These are phyloP conservation scores for Trissolcus basalis DNA, from an alignment of 1,140 invertebrate species.

Conservation along the genomic window DNA sequence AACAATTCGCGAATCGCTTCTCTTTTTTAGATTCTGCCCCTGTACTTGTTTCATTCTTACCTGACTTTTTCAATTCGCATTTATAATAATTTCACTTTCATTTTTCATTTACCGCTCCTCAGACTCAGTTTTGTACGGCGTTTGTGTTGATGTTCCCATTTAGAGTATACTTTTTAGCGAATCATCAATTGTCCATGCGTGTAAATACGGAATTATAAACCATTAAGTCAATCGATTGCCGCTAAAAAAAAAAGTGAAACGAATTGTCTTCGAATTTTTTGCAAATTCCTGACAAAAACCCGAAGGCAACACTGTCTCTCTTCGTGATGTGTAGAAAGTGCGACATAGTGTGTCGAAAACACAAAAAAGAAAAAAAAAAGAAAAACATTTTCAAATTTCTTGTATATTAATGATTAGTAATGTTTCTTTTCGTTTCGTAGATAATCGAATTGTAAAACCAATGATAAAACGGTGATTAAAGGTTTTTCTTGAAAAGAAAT, in stretches of 20 bases:
- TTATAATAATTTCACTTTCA: conserved; percentile 9
- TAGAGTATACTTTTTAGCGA: conserved; percentile 11
- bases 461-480: conserved; percentile 53
- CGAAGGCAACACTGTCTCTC: conserved; percentile 56
- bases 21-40: conserved; percentile 18
- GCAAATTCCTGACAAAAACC: not conserved
- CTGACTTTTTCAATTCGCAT: conserved; percentile 2
- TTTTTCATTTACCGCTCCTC: conserved; percentile 10
- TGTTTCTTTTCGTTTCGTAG: conserved; percentile 51
- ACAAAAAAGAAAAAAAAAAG: conserved; percentile 5
- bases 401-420: conserved; percentile 46
- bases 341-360: conserved; percentile 48
- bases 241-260: conserved; percentile 14
- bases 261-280: conserved; percentile 27
- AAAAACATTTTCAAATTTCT: conserved; percentile 42
- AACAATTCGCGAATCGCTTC: conserved; percentile 31
- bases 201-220: conserved; percentile 50
- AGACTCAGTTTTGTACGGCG: not conserved
- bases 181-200: conserved; percentile 26
- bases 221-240: conserved; percentile 26
- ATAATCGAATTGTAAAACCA: conserved; percentile 52
- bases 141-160: conserved; percentile 9
- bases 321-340: conserved; percentile 54
- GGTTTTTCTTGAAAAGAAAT: conserved; percentile 47
- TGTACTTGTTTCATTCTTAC: not conserved